Percentiles rank a stretch among this genome's conserved stretches.
These are phyloP conservation scores for Xenentodon cancila DNA, from an alignment of 2,797 vertebrate genomes.

Conservation along the genomic window DNA sequence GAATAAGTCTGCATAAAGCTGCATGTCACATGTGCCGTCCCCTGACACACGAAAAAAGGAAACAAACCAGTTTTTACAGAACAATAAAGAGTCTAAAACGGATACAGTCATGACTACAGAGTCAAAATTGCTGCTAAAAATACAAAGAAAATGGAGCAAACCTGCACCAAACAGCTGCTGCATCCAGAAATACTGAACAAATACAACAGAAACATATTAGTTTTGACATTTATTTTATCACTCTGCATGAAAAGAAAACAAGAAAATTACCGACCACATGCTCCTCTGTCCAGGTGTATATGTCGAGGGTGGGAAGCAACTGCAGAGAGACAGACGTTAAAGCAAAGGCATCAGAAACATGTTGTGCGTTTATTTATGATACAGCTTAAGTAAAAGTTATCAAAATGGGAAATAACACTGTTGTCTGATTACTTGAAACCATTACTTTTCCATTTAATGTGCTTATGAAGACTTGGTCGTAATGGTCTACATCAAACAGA, in stretches of 20 bases:
- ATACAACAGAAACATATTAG: constrained; percentile 33
- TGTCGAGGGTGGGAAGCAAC: constrained; percentile 96
- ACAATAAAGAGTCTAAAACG: neutral
- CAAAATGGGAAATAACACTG: constrained; percentile 59
- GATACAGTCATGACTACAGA: neutral
- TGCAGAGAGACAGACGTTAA: constrained; percentile 80
- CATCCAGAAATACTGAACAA: constrained; percentile 94
- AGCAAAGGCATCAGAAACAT: constrained; percentile 26
- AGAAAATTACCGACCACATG: constrained; percentile 90
- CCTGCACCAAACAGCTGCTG: constrained; percentile 92
- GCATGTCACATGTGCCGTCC: constrained; percentile 85
- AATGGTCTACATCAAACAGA: constrained; percentile 64
- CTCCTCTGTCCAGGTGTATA: constrained; percentile 94
- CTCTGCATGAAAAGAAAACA: neutral
- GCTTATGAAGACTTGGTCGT: constrained; percentile 48
- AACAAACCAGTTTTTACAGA: neutral
- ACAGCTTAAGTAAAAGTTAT: constrained; percentile 54
- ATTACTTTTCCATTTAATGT: constrained; percentile 65
- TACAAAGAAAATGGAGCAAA: constrained; percentile 63
- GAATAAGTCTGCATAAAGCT: constrained; percentile 90
- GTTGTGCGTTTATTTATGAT: constrained; percentile 17
- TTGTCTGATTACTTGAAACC: constrained; percentile 47
- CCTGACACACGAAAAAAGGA: constrained; percentile 70
- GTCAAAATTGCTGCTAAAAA: neutral
- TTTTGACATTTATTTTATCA: neutral